Percentiles rank a stretch among this genome's conserved stretches.
Conservation (phyloP, 2,113 vertebrate species). For the Gnathonemus longibarbis region DNA sequence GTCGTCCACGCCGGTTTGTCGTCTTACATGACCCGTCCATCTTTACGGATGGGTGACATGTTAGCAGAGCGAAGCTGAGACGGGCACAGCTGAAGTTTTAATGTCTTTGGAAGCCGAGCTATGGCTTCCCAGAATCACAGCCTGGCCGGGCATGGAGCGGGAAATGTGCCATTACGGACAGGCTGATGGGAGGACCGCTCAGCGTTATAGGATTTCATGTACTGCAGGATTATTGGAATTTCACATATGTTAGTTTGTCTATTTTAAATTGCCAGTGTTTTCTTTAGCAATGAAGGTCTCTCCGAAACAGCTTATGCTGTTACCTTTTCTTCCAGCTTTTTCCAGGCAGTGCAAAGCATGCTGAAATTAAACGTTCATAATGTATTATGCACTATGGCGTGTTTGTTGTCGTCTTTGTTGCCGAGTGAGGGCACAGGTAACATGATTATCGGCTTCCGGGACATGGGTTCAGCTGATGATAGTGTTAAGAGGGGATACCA, state of each 20-base stretch:
- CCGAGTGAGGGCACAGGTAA: not conserved
- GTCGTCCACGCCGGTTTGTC: not conserved
- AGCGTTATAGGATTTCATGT: not conserved
- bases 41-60: not conserved
- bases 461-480: not conserved
- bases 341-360: not conserved
- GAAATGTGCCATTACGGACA: not conserved
- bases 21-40: not conserved
- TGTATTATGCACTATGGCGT: not conserved
- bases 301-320: not conserved
- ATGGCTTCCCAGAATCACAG: not conserved
- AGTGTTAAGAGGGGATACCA: not conserved
- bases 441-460: not conserved
- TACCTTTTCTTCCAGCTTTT: not conserved
- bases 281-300: not conserved
- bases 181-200: not conserved
- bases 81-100: not conserved
- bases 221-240: not conserved
- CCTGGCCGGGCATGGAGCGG: not conserved
- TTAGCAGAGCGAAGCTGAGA: not conserved
- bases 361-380: not conserved
- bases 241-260: not conserved
- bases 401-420: not conserved
- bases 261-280: not conserved
- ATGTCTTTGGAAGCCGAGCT: not conserved